phyloP scores from a whole-genome alignment of 2,797 vertebrate species.

The Mormyrus hasselquistii region DNA sequence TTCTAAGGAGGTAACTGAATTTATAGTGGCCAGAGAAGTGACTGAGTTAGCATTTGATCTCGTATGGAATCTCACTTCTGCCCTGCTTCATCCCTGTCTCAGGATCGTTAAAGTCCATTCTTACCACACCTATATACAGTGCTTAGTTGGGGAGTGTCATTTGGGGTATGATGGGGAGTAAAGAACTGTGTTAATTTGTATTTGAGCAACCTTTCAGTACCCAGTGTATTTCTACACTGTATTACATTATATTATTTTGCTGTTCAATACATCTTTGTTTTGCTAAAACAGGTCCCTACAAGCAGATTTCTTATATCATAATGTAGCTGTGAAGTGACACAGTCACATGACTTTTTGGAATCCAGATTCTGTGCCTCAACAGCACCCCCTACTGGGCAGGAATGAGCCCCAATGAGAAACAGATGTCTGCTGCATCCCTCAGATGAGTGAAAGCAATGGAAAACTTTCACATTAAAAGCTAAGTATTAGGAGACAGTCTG shows the following conservation, averaged over 20 bases:
- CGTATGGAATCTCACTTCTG: neutral
- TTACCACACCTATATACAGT: neutral
- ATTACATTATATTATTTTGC: neutral
- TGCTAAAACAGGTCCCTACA: neutral
- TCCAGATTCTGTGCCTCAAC: neutral
- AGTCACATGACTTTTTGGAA: neutral
- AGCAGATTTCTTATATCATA: neutral
- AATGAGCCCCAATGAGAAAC: neutral
- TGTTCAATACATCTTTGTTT: neutral
- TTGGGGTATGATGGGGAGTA: neutral
- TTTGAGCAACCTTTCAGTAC: neutral
- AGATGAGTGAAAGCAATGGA: neutral
- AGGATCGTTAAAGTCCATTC: neutral
- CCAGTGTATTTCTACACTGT: neutral
- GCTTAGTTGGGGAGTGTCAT: neutral
- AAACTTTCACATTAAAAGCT: neutral
- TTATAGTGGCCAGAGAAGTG: neutral
- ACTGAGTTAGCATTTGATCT: neutral
- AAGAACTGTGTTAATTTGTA: neutral
- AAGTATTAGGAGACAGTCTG: neutral
- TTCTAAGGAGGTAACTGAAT: neutral
- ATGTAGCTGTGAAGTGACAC: neutral
- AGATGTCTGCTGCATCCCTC: neutral
- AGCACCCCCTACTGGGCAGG: neutral
- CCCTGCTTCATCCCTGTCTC: neutral